These are phyloP conservation scores for Eurystomus gularis DNA, from an alignment of 2,113 vertebrate genomes.

Conservation along the genomic window DNA sequence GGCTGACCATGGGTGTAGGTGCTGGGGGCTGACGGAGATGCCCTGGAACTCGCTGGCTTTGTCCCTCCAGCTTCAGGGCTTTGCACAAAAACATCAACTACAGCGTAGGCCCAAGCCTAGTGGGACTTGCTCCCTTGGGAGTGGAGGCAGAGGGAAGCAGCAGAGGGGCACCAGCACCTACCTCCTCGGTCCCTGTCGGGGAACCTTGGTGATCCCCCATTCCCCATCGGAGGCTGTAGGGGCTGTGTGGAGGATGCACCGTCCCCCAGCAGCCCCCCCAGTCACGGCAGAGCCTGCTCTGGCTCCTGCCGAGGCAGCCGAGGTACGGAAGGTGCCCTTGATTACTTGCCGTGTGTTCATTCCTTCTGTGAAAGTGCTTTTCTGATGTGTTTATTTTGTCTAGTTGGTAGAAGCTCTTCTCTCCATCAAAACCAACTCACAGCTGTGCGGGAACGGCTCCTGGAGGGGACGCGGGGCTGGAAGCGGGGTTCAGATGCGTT, in stretches of 20 bases:
- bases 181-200: fast-evolving
- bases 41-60: not conserved
- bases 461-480: not conserved
- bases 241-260: fast-evolving
- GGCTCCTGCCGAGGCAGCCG: not conserved
- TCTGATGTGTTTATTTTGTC: not conserved
- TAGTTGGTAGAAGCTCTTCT: not conserved
- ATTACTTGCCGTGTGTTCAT: not conserved
- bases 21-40: not conserved
- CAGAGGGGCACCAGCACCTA: not conserved
- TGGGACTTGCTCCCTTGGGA: not conserved
- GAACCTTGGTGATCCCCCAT: not conserved
- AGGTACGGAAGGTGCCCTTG: fast-evolving
- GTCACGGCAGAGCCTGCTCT: fast-evolving
- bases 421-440: not conserved
- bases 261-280: fast-evolving
- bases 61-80: not conserved
- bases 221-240: fast-evolving
- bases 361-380: not conserved
- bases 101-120: fast-evolving
- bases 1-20: fast-evolving
- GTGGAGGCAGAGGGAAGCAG: not conserved
- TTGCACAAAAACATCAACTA: not conserved
- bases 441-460: not conserved
- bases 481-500: not conserved